Evolutionary conservation across 2,113 vertebrate species (phyloP), one percentile per base, ranked within the genome.

Genomic region (Gallinago jamesoni): DNA sequence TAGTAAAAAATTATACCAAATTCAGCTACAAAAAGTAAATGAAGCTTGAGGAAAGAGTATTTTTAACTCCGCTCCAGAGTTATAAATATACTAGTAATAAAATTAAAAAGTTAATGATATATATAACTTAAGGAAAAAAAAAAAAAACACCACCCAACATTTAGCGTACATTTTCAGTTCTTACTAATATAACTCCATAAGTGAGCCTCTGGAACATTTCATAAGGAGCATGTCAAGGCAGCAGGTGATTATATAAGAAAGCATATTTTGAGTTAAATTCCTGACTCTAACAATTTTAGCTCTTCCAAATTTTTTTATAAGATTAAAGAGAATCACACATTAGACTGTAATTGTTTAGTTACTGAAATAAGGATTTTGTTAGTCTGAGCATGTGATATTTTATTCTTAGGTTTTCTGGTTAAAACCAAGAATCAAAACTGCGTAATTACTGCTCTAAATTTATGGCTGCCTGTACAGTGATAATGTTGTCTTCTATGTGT

Each of bases 371-470:
- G 37, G 30, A 80, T 84, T 88, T 57, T 73, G 12, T 33, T 88
- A 87, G 55, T 80, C 76, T 67, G 59, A 82, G 69, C 31, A 67
- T 33, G 43, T 52, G 52, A 93, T 35, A 78, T 17, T 89, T 94
- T 91, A 91, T 89, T 84, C 66, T 87, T 75, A 72, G 73, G 63
- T 31, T 43, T 79, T 79, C 69, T 87, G 70, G 52, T 91, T 90
- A 89, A 89, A 90, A 88, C 28, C n/a, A 90, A 90, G 79, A 84
- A 94, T 77, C 48, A 68, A 96, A 97, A 93, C 18, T 95, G 57
- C 59, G 50, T 91, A 95, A 93, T 92, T 94, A 90, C 89, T 90
- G 77, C 77, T 90, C 78, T 69, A 89, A 85, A 96, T 87, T 76
- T 93, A 89, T 31, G 69, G 47, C 77, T 94, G 76, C 63, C 92